Evolutionary conservation across 1,140 invertebrate genomes (phyloP).

Genomic region (Idris sp.): DNA sequence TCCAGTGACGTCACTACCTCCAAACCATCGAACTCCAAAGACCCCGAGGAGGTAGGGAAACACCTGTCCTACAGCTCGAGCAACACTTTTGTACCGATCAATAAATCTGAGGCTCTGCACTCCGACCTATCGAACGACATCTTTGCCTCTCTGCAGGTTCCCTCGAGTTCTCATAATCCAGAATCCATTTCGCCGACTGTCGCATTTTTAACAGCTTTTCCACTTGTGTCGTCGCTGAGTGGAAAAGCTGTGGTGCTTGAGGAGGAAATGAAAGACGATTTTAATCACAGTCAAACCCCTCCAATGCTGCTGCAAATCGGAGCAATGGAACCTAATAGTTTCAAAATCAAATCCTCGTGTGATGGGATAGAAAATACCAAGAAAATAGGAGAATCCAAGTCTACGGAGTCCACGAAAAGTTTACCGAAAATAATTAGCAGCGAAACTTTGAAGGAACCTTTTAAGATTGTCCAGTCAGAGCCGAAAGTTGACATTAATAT

Average conservation of each 20-base stretch:
- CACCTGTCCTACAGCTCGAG: slow-evolving; percentile 75
- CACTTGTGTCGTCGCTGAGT: slow-evolving; percentile 82
- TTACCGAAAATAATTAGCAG: slow-evolving; percentile 71
- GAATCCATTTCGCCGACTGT: slow-evolving; percentile 87
- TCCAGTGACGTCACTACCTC: slow-evolving; percentile 20
- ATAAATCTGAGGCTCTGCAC: slow-evolving; percentile 80
- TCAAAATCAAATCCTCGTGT: slow-evolving; percentile 71
- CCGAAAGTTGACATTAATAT: slow-evolving; percentile 34
- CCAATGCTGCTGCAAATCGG: slow-evolving; percentile 83
- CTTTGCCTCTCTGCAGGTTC: slow-evolving; percentile 83
- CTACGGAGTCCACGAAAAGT: slow-evolving; percentile 55
- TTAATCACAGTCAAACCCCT: slow-evolving; percentile 79
- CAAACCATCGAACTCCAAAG: slow-evolving; percentile 64
- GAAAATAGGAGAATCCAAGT: slow-evolving; percentile 12
- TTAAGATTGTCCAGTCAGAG: slow-evolving; percentile 68
- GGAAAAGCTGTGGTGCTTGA: slow-evolving; percentile 80
- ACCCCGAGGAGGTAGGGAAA: slow-evolving; percentile 74
- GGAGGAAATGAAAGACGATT: slow-evolving; percentile 79
- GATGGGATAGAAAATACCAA: slow-evolving; percentile 24
- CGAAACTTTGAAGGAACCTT: slow-evolving; percentile 72
- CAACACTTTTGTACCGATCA: slow-evolving; percentile 78
- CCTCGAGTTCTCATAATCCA: slow-evolving; percentile 81
- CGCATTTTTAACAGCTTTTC: slow-evolving; percentile 86
- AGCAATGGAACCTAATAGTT: slow-evolving; percentile 79
- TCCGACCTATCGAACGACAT: slow-evolving; percentile 86